phyloP scores from a whole-genome alignment of 2,888 invertebrate species.

The Drosophila borealis region DNA sequence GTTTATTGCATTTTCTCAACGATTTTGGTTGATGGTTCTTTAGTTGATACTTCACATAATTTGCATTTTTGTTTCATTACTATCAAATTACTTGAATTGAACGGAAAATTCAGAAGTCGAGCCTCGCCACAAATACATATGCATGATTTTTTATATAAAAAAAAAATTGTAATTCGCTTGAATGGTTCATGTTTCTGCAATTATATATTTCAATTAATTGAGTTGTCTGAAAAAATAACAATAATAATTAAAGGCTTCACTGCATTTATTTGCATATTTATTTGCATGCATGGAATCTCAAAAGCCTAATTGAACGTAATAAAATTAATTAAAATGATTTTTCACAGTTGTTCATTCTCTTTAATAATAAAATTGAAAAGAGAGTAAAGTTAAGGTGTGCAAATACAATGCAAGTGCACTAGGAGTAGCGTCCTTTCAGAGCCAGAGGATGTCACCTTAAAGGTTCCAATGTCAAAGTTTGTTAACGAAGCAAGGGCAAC shows the following conservation, averaged over 20 bases:
- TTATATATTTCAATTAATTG: constrained; percentile 27
- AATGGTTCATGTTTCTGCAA: background rate
- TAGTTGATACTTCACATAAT: too few species aligned
- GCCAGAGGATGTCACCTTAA: background rate
- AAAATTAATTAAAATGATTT: constrained; percentile 35
- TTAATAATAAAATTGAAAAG: background rate
- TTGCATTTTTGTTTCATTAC: too few species aligned
- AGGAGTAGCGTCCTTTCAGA: too few species aligned
- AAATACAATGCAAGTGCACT: background rate
- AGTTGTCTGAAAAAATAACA: constrained; percentile 1
- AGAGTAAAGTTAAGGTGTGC: background rate
- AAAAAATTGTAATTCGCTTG: background rate
- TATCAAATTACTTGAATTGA: too few species aligned
- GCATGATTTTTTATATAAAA: background rate
- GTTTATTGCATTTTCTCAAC: too few species aligned
- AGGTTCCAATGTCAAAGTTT: constrained; percentile 52
- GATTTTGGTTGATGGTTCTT: too few species aligned
- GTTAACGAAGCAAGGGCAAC: constrained; percentile 1
- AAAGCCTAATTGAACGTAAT: constrained; percentile 41
- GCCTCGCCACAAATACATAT: too few species aligned
- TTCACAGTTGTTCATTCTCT: background rate
- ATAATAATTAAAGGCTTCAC: constrained; percentile 20
- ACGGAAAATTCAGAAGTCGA: background rate
- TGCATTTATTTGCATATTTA: constrained; percentile 24
- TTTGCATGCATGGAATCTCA: constrained; percentile 13